Evolutionary conservation across 1,140 invertebrate species (phyloP).

Genomic region (Intoshia linei): DNA sequence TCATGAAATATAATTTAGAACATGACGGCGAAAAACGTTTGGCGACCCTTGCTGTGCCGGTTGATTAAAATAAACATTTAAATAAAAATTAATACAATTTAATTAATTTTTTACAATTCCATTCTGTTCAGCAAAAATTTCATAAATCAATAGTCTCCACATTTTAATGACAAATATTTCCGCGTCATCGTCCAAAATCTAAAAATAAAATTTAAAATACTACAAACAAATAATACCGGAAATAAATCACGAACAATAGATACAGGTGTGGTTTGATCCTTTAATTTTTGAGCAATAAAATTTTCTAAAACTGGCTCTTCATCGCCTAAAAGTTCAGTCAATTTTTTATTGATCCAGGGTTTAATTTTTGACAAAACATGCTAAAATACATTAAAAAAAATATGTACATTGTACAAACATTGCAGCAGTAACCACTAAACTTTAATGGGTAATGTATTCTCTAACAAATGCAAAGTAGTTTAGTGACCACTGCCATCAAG

Average conservation of each 20-base stretch:
- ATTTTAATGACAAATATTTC: constrained; percentile 98
- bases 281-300: constrained; percentile 89
- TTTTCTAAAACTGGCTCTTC: constrained; percentile 85
- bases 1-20: not conserved
- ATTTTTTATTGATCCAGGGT: constrained; percentile 97
- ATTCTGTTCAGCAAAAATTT: constrained; percentile 75
- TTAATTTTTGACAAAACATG: too few relatives aligned
- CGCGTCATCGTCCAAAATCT: constrained; percentile 91
- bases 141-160: constrained; percentile 91
- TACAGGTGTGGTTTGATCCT: constrained; percentile 56
- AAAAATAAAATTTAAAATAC: constrained; percentile 13
- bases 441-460: too few relatives aligned
- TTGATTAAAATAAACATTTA: not conserved
- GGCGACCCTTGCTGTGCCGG: too few relatives aligned
- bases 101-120: constrained; percentile 17
- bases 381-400: too few relatives aligned
- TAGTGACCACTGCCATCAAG: too few relatives aligned
- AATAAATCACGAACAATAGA: constrained; percentile 80
- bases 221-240: constrained; percentile 38
- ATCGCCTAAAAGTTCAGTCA: constrained; percentile 92
- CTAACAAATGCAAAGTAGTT: too few relatives aligned
- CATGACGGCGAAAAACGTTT: too few relatives aligned
- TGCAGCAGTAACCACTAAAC: too few relatives aligned
- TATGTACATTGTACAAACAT: too few relatives aligned
- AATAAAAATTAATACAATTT: not conserved